Conservation (phyloP, 2,888 invertebrate species). For the Bembecia ichneumoniformis region DNA sequence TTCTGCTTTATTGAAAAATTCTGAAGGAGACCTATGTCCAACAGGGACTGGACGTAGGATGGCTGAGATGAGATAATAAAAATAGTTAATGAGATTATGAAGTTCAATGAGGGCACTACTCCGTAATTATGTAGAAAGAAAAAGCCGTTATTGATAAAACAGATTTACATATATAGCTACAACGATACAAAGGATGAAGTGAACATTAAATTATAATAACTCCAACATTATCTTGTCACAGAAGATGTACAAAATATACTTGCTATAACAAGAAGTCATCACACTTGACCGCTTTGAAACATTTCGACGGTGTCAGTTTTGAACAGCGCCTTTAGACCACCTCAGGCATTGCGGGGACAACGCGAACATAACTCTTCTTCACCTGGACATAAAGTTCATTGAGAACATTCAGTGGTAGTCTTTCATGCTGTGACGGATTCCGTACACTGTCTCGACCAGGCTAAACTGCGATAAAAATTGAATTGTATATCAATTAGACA, state of each 20-base stretch:
- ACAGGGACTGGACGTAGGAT: no score
- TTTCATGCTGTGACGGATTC: constrained; percentile 51
- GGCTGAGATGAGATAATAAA: no score
- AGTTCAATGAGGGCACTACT: no score
- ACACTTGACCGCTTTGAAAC: constrained; percentile 55
- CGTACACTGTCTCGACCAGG: constrained; percentile 28
- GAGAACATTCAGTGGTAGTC: constrained; percentile 15
- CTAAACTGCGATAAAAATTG: constrained; percentile 3
- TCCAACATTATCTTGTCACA: constrained; percentile 51
- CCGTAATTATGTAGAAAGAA: no score
- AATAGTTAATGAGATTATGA: no score
- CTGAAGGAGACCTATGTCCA: no score
- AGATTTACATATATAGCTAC: no score
- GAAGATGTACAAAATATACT: constrained; percentile 34
- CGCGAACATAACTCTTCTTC: constrained; percentile 9
- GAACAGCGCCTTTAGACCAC: constrained; percentile 48
- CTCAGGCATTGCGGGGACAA: constrained; percentile 30
- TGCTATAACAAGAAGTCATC: constrained; percentile 60
- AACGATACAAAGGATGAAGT: constrained; percentile 2
- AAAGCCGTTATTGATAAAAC: no score
- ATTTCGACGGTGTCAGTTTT: constrained; percentile 56
- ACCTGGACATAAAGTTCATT: constrained; percentile 12
- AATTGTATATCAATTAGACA: neutral
- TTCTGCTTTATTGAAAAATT: no score
- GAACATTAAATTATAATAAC: constrained; percentile 15